Evolutionary conservation across 2,797 vertebrate genomes (phyloP), one percentile per base, ranked within the genome.

Genomic region (Platalea minor): DNA sequence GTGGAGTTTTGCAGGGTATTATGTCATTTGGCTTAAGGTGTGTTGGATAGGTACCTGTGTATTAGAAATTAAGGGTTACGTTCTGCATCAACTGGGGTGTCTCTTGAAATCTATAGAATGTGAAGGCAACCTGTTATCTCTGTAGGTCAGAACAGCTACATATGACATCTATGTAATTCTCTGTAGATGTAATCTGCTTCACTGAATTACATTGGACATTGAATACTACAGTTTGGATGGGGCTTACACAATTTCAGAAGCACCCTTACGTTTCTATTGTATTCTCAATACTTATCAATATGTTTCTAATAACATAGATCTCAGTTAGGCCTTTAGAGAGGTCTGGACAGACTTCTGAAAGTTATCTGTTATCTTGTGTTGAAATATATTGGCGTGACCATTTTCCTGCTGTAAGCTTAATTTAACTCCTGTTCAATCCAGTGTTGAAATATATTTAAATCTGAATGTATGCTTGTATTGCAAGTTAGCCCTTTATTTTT

Each of bases 321-420:
- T 65, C 33, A n/a, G 13, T 51, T 54, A 86, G 35, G 9, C 18
- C 5, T 5, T 80, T 67, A 37, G 15, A 19, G 57, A 60, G 28
- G 3, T 78, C 16, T 78, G n/a, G 10, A 45, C 41, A 25, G 13
- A 41, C 26, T 56, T 79, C 31, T 51, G 28, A 59, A 80, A 72
- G 12, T 68, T 68, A 18, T 4, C 39, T 82, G 4, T 50, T 81
- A 24, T 15, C 5, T 50, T 35, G 24, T 35, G 9, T 63, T 81
- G 39, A 51, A 81, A 28, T 64, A 31, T 1, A 65, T 16, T 0
- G 0, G 6, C 31, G 15, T 39, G 35, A 69, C 8, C 5, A 3
- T 59, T 88, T 79, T 69, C 23, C 17, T 85, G 10, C 20, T 43
- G 4, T 4, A 2, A 91, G 5, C 6, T 82, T 88, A 88, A 43